Base-by-base conservation (phyloP, 2,888 invertebrate species). In the Aspidiotus rigidus region DNA sequence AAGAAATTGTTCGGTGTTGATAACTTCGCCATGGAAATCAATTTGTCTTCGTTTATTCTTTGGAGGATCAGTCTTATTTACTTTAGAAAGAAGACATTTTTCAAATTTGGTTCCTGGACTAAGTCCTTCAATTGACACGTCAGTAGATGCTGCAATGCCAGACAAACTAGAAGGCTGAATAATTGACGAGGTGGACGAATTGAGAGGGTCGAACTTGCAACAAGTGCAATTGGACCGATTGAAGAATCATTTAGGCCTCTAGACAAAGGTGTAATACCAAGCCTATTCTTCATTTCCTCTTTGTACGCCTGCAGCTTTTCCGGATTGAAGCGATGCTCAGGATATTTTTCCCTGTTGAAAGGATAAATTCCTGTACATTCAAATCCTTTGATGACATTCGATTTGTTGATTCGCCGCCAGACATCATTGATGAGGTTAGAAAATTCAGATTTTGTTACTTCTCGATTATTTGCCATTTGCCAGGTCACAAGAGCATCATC, bases 391-490 rank as follows among this genome's bases (percentile, higher is more conserved):
- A n/a, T 15, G 11, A 56, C 15, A 56, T 56, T 56, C 15, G 8
- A 10, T 56, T 8, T 15, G 7, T 56, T n/a, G 16, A n/a, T n/a
- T 56, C 15, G 9, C 8, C 16, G 9, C 56, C 56, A 56, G 56
- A 56, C n/a, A n/a, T 56, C 15, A 56, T n/a, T 15, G 10, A 56
- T n/a, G 10, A 10, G 9, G 15, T n/a, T 15, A 13, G n/a, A 8
- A 56, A 56, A 56, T 56, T 56, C 56, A n/a, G n/a, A n/a, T n/a
- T 56, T 56, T 8, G 56, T 56, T 15, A 56, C 7, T 15, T 56
- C 7, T 10, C 56, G 56, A 56, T 56, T 8, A n/a, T 56, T 56
- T 56, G 9, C 15, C 11, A 56, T 10, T 10, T 10, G 11, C 56
- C 56, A 56, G 7, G 9, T 15, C 16, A 56, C 9, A 10, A 56